Base-by-base conservation (phyloP, 92 coral and sea anemone genomes). In the Epizoanthus scotinus region DNA sequence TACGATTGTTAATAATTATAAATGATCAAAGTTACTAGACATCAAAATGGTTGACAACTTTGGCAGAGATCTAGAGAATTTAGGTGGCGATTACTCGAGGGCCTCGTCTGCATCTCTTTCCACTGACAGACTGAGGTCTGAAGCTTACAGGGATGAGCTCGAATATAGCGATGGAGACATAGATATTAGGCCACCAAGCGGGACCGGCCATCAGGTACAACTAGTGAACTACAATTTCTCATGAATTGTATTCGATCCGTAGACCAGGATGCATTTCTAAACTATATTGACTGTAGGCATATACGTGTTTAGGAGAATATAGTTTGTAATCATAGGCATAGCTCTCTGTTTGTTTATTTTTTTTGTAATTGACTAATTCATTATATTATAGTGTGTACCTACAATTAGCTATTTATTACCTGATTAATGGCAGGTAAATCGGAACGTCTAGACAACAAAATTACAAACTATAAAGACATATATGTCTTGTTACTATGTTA, bases 161-260 rank as follows among this genome's bases (percentile, higher is more conserved):
- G 89, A 85, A 47, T 85, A 86, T 26, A 73, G 70, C 70, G 84
- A 77, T 0, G 79, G 63, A 20, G 87, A 84, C 5, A 65, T 90
- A 55, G 90, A 79, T 28, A 79, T 92, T 36, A 87, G 92, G 63
- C 94, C 97, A 12, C 90, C 97, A 15, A 92, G 97, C 73, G 97
- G 97, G 12, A 92, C 97, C 9, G 84, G 89, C 22, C 89, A 90
- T 54, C 97, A 87, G 97, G 97, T 92, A 82, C 38, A 66, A 31
- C n/a, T n/a, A n/a, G n/a, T n/a, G n/a, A n/a, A n/a, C 28, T 2
- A 27, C 22, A 7, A 38, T 34, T 28, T 25, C 2, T 44, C 8
- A 21, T n/a, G n/a, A n/a, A n/a, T 44, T 19, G 25, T 67, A 27
- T 67, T 18, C 20, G 53, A 67, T 42, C 27, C 27, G 14, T 19